Conservation (phyloP, 30 jellyfish, hydroid and myxozoan genomes). For the Sanderia malayensis region DNA sequence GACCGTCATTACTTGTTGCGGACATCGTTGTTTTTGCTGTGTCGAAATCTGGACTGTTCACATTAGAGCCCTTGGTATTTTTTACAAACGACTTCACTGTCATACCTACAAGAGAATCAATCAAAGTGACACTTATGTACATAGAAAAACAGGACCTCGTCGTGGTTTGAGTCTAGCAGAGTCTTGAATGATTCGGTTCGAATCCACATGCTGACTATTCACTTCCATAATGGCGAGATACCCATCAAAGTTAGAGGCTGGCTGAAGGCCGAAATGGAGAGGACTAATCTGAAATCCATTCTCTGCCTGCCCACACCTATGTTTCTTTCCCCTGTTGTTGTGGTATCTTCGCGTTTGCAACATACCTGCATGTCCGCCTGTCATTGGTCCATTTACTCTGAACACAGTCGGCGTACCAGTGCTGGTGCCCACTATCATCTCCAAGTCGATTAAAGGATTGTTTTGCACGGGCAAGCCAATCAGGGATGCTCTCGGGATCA, state of each 20-base stretch:
- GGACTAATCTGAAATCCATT: too few species aligned
- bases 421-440: constrained; percentile 43
- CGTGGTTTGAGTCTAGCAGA: too few species aligned
- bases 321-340: too few species aligned
- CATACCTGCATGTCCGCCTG: constrained; percentile 58
- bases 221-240: too few species aligned
- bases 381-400: constrained; percentile 43
- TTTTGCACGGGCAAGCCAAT: constrained; percentile 24
- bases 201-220: too few species aligned
- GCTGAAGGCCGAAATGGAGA: too few species aligned
- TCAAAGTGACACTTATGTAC: too few species aligned
- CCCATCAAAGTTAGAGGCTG: too few species aligned
- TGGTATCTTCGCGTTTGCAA: too few species aligned
- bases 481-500: constrained; percentile 38
- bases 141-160: too few species aligned
- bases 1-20: constrained; percentile 49
- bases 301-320: too few species aligned
- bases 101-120: constrained; percentile 49
- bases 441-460: constrained; percentile 13
- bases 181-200: too few species aligned
- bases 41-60: constrained; percentile 18
- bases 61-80: constrained; percentile 17
- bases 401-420: constrained; percentile 32
- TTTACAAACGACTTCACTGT: constrained; percentile 5
- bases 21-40: constrained; percentile 13